A percentile compares a stretch with the other conserved stretches of the same genome.
Evolutionary conservation across 92 coral and sea anemone species (phyloP).

Genomic region (Paragorgia papillata): DNA sequence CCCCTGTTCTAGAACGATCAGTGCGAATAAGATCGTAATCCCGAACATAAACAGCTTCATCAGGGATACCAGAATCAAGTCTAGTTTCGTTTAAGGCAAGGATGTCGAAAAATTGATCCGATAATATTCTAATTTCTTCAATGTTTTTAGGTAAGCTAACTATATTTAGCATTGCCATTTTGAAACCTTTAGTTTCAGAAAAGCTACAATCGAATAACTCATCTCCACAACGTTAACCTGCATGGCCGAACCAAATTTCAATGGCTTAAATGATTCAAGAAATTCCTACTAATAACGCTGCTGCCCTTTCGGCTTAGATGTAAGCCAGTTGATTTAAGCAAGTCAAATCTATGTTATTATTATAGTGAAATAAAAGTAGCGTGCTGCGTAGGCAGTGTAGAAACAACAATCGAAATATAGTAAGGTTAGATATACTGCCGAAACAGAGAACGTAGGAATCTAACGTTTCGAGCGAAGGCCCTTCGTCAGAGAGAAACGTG

Average conservation of each 20-base stretch:
- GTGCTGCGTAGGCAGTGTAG: no score
- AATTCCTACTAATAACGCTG: background rate
- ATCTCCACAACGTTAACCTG: no score
- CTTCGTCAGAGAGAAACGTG: no score
- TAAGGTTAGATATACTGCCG: no score
- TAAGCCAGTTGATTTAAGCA: background rate
- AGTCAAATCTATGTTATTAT: background rate
- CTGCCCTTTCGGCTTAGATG: conserved; percentile 1
- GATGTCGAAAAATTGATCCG: background rate
- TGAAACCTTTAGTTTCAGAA: background rate
- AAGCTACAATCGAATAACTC: background rate
- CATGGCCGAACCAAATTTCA: no score
- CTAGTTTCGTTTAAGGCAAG: background rate
- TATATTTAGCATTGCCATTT: background rate
- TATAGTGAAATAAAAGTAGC: no score
- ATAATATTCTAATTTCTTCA: background rate
- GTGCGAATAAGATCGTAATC: conserved; percentile 38
- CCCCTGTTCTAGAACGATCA: conserved; percentile 51
- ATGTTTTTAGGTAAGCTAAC: conserved; percentile 4
- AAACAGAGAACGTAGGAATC: no score
- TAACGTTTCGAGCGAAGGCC: no score
- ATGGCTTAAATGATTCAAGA: background rate
- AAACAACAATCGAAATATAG: no score
- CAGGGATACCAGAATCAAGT: background rate
- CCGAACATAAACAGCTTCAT: background rate